Evolutionary conservation across 1,140 invertebrate genomes (phyloP).

Genomic region (Zaprionus tsacasi): DNA sequence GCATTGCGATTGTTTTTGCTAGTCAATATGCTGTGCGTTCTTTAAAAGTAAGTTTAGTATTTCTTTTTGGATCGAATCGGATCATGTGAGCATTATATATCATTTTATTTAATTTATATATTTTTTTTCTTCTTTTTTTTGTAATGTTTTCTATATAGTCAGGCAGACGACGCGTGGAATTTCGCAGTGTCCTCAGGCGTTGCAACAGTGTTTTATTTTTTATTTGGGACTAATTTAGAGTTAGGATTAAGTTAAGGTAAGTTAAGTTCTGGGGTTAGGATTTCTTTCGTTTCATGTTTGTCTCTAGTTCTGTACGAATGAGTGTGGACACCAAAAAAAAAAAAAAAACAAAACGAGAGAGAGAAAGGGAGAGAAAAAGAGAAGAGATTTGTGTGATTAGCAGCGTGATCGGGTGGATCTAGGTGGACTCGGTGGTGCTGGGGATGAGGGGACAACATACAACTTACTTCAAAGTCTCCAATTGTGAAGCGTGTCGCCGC

Average conservation of each 20-base stretch:
- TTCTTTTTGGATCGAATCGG: conserved; percentile 29
- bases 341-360: conserved; percentile 1
- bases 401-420: conserved; percentile 32
- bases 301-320: conserved; percentile 70
- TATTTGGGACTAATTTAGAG: conserved; percentile 25
- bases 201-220: conserved; percentile 15
- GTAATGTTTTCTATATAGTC: conserved; percentile 13
- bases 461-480: conserved; percentile 87
- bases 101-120: conserved; percentile 3
- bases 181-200: conserved; percentile 44
- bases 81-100: conserved; percentile 23
- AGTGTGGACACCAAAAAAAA: conserved; percentile 14
- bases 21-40: conserved; percentile 61
- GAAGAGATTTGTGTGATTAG: conserved; percentile 66
- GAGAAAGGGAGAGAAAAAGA: conserved; percentile 47
- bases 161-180: conserved; percentile 40
- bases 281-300: conserved; percentile 5
- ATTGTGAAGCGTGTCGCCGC: conserved; percentile 87
- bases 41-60: conserved; percentile 31
- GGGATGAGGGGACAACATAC: conserved; percentile 43
- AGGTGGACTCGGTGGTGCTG: neutral
- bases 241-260: conserved; percentile 27
- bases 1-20: conserved; percentile 49
- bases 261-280: conserved; percentile 6
- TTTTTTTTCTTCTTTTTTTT: neutral